Evolutionary conservation across 2,113 vertebrate genomes (phyloP), one percentile per base, ranked within the genome.

Genomic region (Crotalus helleri): DNA sequence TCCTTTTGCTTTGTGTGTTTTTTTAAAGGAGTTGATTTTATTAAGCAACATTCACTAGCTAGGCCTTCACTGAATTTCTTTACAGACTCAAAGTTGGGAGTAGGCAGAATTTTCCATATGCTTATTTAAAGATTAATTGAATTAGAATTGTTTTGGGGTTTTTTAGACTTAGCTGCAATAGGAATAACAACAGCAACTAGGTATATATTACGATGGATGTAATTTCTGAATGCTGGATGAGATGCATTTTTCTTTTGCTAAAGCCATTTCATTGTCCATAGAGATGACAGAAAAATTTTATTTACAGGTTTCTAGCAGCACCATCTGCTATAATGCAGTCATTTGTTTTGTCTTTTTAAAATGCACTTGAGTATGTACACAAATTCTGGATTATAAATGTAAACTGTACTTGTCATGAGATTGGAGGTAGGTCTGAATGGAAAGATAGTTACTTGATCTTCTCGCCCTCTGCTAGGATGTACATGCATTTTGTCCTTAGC

Each of bases 71-170:
- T 58, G 39, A 46, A 92, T 92, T 89, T 44, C 53, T 89, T 85
- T 74, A 54, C 61, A 81, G 87, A 89, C 26, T 46, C 19, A 46
- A 39, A 55, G 51, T 57, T 64, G 53, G 64, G 51, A 89, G 21
- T 39, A 49, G 23, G 87, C 10, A 26, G 5, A 17, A 92, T 57
- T 85, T 88, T 33, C 4, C 21, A 21, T 81, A 17, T 57, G 92
- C 74, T 92, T 89, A 33, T 89, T 92, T 88, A 44, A 53, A 92
- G 61, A 74, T 49, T 54, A 88, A 92, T 69, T 92, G 26, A 74
- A 74, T 54, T 61, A 39, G 49, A 39, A 11, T 26, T 92, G 49
- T 55, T 55, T 21, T 9, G 11, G 2, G 54, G 0, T 19, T 39
- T 81, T 81, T 81, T 21, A 44, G 74, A 7, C 74, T 44, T 55